These are phyloP conservation scores for Acrocera orbiculus DNA, from an alignment of 2,888 invertebrate species.

Conservation along the genomic window DNA sequence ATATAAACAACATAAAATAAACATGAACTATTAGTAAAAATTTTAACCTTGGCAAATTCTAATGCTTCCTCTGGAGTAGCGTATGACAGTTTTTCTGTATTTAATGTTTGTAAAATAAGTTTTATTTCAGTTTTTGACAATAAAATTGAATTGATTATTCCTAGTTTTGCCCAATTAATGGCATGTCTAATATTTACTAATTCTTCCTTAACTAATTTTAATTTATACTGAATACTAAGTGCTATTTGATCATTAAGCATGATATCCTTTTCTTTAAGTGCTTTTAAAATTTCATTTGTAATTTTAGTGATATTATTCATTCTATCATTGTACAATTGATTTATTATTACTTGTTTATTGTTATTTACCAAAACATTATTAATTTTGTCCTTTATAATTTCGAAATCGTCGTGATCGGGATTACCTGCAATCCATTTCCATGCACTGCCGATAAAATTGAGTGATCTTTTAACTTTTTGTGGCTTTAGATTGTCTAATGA, in stretches of 20 bases:
- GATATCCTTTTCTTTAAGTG: too few species aligned
- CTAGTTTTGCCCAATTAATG: constrained; percentile 11
- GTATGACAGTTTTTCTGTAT: constrained; percentile 10
- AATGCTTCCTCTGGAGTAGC: constrained; percentile 13
- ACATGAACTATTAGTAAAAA: constrained; percentile 9
- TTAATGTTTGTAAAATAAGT: constrained; percentile 8
- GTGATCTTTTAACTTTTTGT: background rate
- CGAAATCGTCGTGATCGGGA: constrained; percentile 1
- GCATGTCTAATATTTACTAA: constrained; percentile 8
- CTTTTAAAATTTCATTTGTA: constrained; percentile 1
- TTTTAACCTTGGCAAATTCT: constrained; percentile 13
- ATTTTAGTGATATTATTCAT: constrained; percentile 4
- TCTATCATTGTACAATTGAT: constrained; percentile 5
- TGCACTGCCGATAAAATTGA: constrained; percentile 1
- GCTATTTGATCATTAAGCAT: constrained; percentile 1
- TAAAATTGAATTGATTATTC: constrained; percentile 11
- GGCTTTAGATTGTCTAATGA: background rate
- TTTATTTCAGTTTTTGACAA: constrained; percentile 11
- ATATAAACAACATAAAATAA: constrained; percentile 13
- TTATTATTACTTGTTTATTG: constrained; percentile 4
- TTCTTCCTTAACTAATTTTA: constrained; percentile 8
- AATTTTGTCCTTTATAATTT: constrained; percentile 2
- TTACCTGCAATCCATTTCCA: constrained; percentile 5
- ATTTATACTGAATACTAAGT: constrained; percentile 3
- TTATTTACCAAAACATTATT: constrained; percentile 4